Base-by-base conservation (phyloP, 2,888 invertebrate species). In the Limnephilus auricula region DNA sequence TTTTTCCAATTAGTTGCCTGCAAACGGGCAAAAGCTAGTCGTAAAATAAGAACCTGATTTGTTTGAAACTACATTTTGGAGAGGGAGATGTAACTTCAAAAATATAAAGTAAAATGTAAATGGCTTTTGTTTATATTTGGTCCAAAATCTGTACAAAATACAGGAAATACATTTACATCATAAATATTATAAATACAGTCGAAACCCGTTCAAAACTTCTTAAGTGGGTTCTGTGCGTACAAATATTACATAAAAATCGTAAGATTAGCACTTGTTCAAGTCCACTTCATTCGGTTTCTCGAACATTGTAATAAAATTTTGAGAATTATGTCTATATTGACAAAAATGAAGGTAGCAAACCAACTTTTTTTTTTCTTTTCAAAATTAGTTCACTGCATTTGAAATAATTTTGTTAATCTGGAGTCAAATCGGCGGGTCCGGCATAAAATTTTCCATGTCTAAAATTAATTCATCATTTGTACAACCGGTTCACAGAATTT, bases 81-180 rank as follows among this genome's bases (percentile, higher is more conserved):
- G 31, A 3, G 5, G 80, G n/a, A 9, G 3, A 18, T 3, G 18
- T 6, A 9, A 31, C 5, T 18, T 31, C 31, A 32, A 80, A 80
- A 80, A 31, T 32, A 32, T 13, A 2, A 80, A 82, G 32, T 82
- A 34, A 32, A 82, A 32, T 15, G 15, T 18, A 32, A 15, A 82
- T 82, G 82, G 34, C 82, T 34, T 82, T 82, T 82, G 10, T 82
- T 34, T 82, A 82, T 34, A 82, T 25, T 82, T 34, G 65, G 34
- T 82, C 32, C 65, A 32, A 82, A 32, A 34, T 82, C 82, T 82
- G 31, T 82, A 82, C 82, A 82, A 82, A 82, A 82, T 82, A 82
- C 82, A 82, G 82, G 34, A 82, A 82, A 82, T 15, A 32, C 25
- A 32, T 15, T 82, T 34, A 82, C 18, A 9, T 9, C 25, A 9